These are phyloP conservation scores for Macaria notata DNA, from an alignment of 2,888 invertebrate genomes.

Conservation along the genomic window DNA sequence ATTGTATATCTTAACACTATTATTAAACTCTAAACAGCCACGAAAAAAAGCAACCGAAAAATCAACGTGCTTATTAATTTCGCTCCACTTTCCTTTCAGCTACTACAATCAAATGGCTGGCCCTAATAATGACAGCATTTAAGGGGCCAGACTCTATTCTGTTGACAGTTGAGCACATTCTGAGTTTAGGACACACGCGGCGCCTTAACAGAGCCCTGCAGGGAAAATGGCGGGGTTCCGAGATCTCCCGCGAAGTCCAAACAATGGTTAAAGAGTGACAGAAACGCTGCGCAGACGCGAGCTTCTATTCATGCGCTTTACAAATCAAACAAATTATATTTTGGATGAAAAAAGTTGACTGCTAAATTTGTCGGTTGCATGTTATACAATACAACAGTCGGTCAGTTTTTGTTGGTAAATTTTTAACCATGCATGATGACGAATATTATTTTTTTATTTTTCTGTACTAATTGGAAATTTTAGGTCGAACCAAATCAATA, in stretches of 20 bases:
- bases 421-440: no score
- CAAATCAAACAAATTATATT: constrained; percentile 81
- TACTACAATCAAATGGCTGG: constrained; percentile 30
- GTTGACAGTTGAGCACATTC: constrained; percentile 61
- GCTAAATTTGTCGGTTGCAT: constrained; percentile 57
- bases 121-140: constrained; percentile 53
- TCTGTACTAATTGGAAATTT: no score
- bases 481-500: no score
- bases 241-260: constrained; percentile 70
- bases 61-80: constrained; percentile 30
- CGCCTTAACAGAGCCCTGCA: constrained; percentile 75
- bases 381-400: constrained; percentile 32
- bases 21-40: neutral
- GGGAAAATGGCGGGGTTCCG: constrained; percentile 75
- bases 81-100: constrained; percentile 32
- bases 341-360: constrained; percentile 65
- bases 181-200: constrained; percentile 68
- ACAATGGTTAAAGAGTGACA: constrained; percentile 63
- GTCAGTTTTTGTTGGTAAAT: constrained; percentile 18
- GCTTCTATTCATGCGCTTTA: constrained; percentile 66
- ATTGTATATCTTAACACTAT: neutral
- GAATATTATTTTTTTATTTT: no score
- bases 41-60: constrained; percentile 7
- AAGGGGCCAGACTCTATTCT: constrained; percentile 61
- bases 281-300: constrained; percentile 58